phyloP scores from a whole-genome alignment of 2,888 invertebrate genomes.

The Prionchulus punctatus region DNA sequence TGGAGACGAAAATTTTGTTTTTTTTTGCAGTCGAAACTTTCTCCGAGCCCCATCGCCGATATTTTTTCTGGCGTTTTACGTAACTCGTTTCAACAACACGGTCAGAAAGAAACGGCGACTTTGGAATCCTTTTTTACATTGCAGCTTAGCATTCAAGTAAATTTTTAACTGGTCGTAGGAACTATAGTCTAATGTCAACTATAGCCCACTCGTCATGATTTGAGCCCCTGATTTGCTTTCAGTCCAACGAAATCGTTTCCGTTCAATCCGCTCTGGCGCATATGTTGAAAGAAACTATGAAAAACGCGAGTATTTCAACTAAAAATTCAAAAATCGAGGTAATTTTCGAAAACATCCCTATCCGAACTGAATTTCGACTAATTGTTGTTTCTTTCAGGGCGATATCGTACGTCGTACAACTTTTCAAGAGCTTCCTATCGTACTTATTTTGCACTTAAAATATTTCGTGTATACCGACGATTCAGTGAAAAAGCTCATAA shows the following conservation, averaged over 20 bases:
- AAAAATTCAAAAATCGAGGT: no score
- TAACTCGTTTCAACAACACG: slow-evolving; percentile 54
- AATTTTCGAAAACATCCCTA: no score
- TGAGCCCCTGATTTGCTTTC: no score
- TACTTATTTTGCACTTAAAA: slow-evolving; percentile 14
- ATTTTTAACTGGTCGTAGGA: slow-evolving; percentile 13
- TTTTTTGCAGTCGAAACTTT: slow-evolving; percentile 40
- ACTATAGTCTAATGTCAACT: no score
- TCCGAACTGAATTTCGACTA: not conserved
- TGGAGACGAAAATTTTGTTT: no score
- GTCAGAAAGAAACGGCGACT: slow-evolving; percentile 64
- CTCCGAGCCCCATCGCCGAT: slow-evolving; percentile 70
- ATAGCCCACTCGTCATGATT: no score
- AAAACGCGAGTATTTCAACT: no score
- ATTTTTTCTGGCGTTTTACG: slow-evolving; percentile 82
- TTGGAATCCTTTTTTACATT: slow-evolving; percentile 89
- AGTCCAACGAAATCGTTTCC: no score
- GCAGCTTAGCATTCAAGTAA: slow-evolving; percentile 79
- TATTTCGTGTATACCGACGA: slow-evolving; percentile 30
- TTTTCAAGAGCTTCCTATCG: slow-evolving; percentile 12
- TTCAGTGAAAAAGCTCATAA: slow-evolving; percentile 76
- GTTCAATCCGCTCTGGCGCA: no score
- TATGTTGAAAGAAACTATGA: no score
- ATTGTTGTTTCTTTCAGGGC: slow-evolving; percentile 21
- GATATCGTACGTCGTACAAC: slow-evolving; percentile 68